A percentile compares a stretch with the other conserved stretches of the same genome.
Evolutionary conservation across 2,113 vertebrate species (phyloP).

Genomic region (Pseudois nayaur): DNA sequence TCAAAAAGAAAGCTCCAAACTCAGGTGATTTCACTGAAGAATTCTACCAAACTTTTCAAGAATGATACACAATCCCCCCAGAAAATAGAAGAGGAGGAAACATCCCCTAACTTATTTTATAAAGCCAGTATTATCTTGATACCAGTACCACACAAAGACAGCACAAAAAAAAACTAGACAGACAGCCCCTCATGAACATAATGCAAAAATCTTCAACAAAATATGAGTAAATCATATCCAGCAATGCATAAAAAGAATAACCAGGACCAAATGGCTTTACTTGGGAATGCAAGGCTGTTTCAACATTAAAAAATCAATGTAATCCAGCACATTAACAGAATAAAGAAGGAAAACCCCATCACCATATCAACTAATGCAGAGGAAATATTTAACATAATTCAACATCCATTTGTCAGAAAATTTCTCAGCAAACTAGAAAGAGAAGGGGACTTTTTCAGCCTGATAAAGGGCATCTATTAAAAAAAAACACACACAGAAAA

Average conservation of each 20-base stretch:
- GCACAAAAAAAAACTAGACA: neutral
- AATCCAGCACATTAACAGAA: neutral
- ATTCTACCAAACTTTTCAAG: neutral
- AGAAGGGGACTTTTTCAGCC: neutral
- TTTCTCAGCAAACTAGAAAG: neutral
- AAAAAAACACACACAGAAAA: neutral
- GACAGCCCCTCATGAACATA: neutral
- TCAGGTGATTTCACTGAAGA: neutral
- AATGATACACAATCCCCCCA: neutral
- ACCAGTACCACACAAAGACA: neutral
- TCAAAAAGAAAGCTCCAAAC: neutral
- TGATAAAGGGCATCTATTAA: neutral
- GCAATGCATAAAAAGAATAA: neutral
- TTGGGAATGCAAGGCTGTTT: neutral
- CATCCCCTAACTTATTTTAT: neutral
- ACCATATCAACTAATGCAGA: neutral
- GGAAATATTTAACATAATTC: neutral
- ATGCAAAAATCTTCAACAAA: neutral
- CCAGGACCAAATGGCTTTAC: neutral
- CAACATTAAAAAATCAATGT: neutral
- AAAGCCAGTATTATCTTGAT: neutral
- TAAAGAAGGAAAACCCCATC: neutral
- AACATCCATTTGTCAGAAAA: conserved; percentile 8
- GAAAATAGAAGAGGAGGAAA: neutral
- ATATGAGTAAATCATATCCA: neutral